Conservation (phyloP, 2,797 vertebrate genomes). For the Phataginus tetradactyla region DNA sequence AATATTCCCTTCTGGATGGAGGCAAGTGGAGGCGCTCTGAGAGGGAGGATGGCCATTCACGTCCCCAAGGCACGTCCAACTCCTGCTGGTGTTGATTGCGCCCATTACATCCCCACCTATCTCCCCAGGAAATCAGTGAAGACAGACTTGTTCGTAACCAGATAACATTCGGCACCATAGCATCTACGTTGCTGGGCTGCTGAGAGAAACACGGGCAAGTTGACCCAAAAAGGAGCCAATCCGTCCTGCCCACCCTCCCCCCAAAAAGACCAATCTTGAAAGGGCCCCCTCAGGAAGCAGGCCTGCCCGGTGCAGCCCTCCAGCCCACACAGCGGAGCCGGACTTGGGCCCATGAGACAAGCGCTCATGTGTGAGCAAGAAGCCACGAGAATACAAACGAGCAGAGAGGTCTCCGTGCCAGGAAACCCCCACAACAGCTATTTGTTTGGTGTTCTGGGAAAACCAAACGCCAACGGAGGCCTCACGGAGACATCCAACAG, state of each 20-base stretch:
- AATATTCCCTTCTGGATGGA: not conserved
- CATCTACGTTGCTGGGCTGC: not conserved
- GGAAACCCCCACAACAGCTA: conserved; percentile 75
- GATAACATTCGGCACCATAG: not conserved
- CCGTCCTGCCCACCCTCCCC: not conserved
- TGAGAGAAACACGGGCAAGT: not conserved
- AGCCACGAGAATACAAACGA: conserved; percentile 71
- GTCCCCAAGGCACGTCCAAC: not conserved
- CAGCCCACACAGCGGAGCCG: not conserved
- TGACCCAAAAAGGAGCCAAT: not conserved
- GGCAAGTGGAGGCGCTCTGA: not conserved
- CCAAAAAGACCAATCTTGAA: not conserved
- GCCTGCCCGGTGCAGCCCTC: conserved; percentile 18
- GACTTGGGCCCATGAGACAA: conserved; percentile 61
- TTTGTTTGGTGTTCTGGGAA: conserved; percentile 79
- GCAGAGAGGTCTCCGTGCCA: conserved; percentile 59
- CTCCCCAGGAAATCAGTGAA: not conserved
- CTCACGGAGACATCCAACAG: conserved; percentile 58
- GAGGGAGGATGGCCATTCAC: rapidly evolving
- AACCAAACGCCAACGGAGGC: conserved; percentile 25
- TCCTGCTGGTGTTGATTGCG: not conserved
- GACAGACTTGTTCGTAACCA: not conserved
- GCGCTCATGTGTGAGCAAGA: conserved; percentile 70
- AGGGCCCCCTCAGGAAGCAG: conserved; percentile 64
- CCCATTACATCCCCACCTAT: not conserved